A percentile compares a stretch with the other conserved stretches of the same genome.
Evolutionary conservation across 2,888 invertebrate genomes (phyloP).

Genomic region (Apantesis nais): DNA sequence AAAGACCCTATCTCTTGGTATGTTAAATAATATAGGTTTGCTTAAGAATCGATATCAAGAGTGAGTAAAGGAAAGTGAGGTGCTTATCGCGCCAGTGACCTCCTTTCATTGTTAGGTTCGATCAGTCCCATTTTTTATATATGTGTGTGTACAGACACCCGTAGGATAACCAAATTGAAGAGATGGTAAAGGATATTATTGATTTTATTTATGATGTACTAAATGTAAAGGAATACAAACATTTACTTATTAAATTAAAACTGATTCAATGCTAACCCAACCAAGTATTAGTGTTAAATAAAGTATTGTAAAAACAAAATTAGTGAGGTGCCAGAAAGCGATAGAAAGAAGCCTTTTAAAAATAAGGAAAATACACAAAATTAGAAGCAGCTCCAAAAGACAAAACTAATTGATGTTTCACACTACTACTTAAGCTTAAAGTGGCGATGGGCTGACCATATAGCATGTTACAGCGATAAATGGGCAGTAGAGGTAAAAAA

Average conservation of each 20-base stretch:
- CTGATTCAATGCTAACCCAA: too few species aligned
- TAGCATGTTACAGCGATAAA: too few species aligned
- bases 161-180: slow-evolving; percentile 7
- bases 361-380: too few species aligned
- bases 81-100: slow-evolving; percentile 58
- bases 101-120: slow-evolving; percentile 54
- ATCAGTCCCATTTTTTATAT: slow-evolving; percentile 45
- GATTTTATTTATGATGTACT: not conserved
- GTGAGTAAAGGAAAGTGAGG: slow-evolving; percentile 44
- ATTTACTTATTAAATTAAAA: too few species aligned
- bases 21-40: slow-evolving; percentile 34
- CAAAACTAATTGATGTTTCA: too few species aligned
- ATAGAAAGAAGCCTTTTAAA: too few species aligned
- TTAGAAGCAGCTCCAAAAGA: too few species aligned
- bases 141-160: slow-evolving; percentile 21
- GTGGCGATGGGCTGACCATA: too few species aligned
- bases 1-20: not conserved
- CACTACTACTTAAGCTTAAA: too few species aligned
- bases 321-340: too few species aligned
- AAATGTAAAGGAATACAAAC: too few species aligned
- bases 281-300: not conserved
- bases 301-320: not conserved
- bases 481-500: too few species aligned
- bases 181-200: not conserved
- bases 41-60: slow-evolving; percentile 46